phyloP scores from a whole-genome alignment of 2,888 invertebrate genomes.

The Aphrophora alni region DNA sequence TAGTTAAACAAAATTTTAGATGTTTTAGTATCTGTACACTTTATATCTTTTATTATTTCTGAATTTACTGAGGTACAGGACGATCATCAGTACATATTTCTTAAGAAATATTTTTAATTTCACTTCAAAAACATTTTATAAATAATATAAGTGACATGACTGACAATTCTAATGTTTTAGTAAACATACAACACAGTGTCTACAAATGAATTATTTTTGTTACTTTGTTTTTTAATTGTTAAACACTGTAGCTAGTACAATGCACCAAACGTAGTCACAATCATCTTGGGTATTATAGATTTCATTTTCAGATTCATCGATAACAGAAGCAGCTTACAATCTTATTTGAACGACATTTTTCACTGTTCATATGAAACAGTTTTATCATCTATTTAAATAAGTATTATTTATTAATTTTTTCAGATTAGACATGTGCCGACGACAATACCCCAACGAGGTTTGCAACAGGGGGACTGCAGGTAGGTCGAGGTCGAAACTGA shows the following conservation, averaged over 20 bases:
- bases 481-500: conserved; percentile 58
- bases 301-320: background rate
- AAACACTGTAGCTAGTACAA: background rate
- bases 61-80: too few relatives aligned
- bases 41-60: too few relatives aligned
- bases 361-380: background rate
- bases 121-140: too few relatives aligned
- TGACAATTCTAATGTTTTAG: too few relatives aligned
- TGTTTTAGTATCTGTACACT: too few relatives aligned
- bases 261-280: background rate
- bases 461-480: conserved; percentile 99
- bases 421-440: conserved; percentile 99
- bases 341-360: background rate
- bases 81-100: too few relatives aligned
- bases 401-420: conserved; percentile 60
- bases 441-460: conserved; percentile 91
- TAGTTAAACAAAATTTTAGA: too few relatives aligned
- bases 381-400: background rate
- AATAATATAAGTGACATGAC: too few relatives aligned
- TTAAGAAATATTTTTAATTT: too few relatives aligned
- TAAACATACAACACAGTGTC: too few relatives aligned
- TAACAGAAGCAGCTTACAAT: background rate
- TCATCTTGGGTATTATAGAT: background rate
- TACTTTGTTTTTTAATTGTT: too few relatives aligned
- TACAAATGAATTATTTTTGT: too few relatives aligned